Base-by-base conservation (phyloP, 2,113 vertebrate genomes). In the Sterrhoptilus dennistouni region DNA sequence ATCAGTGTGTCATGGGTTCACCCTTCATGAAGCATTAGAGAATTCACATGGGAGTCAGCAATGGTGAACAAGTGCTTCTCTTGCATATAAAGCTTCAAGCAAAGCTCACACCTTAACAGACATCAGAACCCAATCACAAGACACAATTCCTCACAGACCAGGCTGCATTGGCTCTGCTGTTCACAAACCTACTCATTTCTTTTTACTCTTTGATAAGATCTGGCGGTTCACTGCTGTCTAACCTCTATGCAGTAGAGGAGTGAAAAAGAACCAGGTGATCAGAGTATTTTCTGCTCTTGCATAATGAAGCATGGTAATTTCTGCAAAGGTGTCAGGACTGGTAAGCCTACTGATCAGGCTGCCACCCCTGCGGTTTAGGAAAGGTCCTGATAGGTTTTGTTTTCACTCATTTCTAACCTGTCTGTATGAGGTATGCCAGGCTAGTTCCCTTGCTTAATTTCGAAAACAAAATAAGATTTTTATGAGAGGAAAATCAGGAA, bases 171-270 rank as follows among this genome's bases (percentile, higher is more conserved):
- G 50, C 47, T 81, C 60, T 59, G 33, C 56, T 78, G 11, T 36
- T 96, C 50, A n/a, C 59, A 95, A 50, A 63, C 60, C 35, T 59
- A 50, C 59, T 77, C 20, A 70, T 83, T 91, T 81, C 69, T 89
- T 91, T 75, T 56, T 47, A 54, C 17, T 60, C 40, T 91, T 60
- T 79, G 91, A 82, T 94, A 95, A 94, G 78, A 95, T 94, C 89
- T 89, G 74, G 65, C 72, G 74, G 69, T 76, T 91, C 87, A 40
- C 20, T 89, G 81, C 27, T 83, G 60, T 36, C 69, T 89, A 94
- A 82, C 60, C 65, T 92, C 91, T 82, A 0, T 13, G 31, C 53
- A 84, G 77, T 0, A 0, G 81, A 56, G 61, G 44, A 91, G 56
- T 18, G 19, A 84, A 87, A 85, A 93, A 60, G 45, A 90, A 28